Evolutionary conservation across 2,888 invertebrate genomes (phyloP).

Genomic region (Polydrusus pterygomalis): DNA sequence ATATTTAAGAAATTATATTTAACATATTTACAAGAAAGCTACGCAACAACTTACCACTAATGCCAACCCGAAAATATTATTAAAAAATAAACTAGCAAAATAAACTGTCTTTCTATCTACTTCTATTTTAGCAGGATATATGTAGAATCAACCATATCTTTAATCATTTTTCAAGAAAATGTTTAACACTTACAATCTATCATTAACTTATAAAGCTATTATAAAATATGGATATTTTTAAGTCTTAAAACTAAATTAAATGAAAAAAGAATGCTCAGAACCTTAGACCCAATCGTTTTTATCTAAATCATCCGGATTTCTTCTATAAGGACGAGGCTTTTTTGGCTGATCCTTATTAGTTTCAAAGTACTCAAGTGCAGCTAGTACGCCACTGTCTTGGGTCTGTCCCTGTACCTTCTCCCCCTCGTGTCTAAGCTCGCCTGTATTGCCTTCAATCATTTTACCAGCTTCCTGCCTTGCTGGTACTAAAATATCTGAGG

Average conservation of each 20-base stretch:
- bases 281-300: slow-evolving; percentile 49
- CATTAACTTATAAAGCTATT: too few relatives aligned
- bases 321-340: slow-evolving; percentile 66
- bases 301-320: slow-evolving; percentile 52
- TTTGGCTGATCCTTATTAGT: slow-evolving; percentile 62
- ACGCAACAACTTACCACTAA: not conserved
- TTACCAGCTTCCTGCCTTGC: slow-evolving; percentile 7
- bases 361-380: slow-evolving; percentile 53
- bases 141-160: too few relatives aligned
- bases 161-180: too few relatives aligned
- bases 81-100: not conserved
- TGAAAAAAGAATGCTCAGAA: not conserved
- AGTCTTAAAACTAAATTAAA: not conserved
- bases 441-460: not conserved
- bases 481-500: slow-evolving; percentile 35
- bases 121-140: not conserved
- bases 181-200: too few relatives aligned
- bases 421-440: not conserved
- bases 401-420: not conserved
- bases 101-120: not conserved
- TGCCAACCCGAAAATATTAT: not conserved
- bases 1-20: not conserved
- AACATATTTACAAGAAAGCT: not conserved
- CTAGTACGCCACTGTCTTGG: slow-evolving; percentile 35
- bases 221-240: not conserved